These are phyloP conservation scores for Sphyrna mokarran DNA, from an alignment of 2,113 vertebrate genomes.

Conservation along the genomic window DNA sequence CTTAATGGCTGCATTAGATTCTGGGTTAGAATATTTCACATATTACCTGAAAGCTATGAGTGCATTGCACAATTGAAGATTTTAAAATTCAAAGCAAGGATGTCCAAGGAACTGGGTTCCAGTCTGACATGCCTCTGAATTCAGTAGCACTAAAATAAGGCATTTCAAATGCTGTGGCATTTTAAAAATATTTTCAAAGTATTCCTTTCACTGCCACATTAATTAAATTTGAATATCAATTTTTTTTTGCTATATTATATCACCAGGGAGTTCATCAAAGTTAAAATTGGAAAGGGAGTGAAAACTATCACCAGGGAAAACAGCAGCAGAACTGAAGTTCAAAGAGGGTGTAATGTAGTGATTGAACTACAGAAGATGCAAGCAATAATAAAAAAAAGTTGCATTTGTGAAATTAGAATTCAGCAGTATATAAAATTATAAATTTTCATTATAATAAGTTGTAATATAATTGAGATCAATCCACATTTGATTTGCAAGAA, in stretches of 20 bases:
- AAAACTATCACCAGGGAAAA: neutral
- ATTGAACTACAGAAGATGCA: neutral
- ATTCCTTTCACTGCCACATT: neutral
- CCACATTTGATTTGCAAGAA: neutral
- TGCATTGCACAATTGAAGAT: neutral
- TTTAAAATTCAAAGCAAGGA: neutral
- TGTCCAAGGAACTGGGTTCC: neutral
- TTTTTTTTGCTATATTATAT: neutral
- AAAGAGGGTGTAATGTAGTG: neutral
- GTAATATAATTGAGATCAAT: neutral
- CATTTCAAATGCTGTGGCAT: neutral
- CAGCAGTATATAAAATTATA: neutral
- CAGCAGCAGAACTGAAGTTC: neutral
- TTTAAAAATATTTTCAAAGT: neutral
- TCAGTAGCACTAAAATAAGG: neutral
- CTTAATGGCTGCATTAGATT: neutral
- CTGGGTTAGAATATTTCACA: neutral
- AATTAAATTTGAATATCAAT: neutral
- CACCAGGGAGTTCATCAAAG: neutral
- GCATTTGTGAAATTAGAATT: conserved; percentile 3
- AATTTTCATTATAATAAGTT: neutral
- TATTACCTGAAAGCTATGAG: neutral
- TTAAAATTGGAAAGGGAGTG: neutral
- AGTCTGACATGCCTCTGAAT: neutral
- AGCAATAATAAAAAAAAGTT: neutral